Conservation (phyloP, 2,797 vertebrate genomes). For the Sebastes oblongus region DNA sequence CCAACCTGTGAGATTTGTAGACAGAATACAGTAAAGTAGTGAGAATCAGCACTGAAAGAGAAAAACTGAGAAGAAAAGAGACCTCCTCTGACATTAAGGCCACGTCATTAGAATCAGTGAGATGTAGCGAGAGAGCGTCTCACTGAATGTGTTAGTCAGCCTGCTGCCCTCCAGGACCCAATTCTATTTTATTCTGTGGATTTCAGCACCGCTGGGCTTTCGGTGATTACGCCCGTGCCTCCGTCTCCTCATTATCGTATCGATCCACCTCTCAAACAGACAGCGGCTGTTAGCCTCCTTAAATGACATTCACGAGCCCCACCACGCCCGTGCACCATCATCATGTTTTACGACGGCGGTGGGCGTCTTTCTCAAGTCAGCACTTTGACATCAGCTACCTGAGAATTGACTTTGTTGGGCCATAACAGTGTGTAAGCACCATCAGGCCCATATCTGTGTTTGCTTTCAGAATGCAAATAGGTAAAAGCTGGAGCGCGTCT, state of each 20-base stretch:
- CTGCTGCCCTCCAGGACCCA: constrained; percentile 21
- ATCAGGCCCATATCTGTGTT: constrained; percentile 9
- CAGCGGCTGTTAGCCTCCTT: constrained; percentile 47
- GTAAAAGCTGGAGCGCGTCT: constrained; percentile 14
- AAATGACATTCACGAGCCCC: constrained; percentile 53
- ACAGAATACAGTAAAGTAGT: neutral
- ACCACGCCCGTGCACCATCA: constrained; percentile 47
- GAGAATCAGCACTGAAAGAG: neutral
- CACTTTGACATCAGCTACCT: constrained; percentile 27
- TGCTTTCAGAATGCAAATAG: constrained; percentile 9
- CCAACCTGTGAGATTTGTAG: neutral
- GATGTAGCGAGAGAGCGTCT: constrained; percentile 8
- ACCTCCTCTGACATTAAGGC: constrained; percentile 26
- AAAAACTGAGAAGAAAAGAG: neutral
- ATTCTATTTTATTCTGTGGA: constrained; percentile 55
- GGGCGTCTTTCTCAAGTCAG: constrained; percentile 19
- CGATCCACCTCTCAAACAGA: constrained; percentile 64
- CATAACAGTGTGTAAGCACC: neutral
- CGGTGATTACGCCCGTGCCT: constrained; percentile 51
- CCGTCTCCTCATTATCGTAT: constrained; percentile 66
- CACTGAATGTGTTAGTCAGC: constrained; percentile 50
- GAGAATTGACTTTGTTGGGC: constrained; percentile 41
- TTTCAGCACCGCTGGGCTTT: constrained; percentile 64
- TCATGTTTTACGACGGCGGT: constrained; percentile 43
- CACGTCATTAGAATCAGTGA: constrained; percentile 40